Evolutionary conservation across 2,888 invertebrate genomes (phyloP).

Genomic region (Scelioninae gen. 1): DNA sequence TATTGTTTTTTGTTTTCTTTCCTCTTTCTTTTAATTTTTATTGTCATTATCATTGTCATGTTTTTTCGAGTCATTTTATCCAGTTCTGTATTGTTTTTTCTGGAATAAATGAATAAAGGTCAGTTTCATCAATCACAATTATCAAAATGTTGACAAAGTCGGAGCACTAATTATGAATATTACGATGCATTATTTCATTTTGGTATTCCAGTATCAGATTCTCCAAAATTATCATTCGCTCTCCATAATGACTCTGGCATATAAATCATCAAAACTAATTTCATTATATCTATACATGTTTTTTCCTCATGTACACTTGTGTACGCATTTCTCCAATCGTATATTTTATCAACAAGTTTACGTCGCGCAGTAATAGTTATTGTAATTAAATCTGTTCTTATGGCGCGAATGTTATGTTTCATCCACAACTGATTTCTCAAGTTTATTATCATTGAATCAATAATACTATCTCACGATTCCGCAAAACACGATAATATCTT

Average conservation of each 20-base stretch:
- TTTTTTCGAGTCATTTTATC: too few relatives aligned
- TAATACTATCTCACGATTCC: constrained; percentile 33
- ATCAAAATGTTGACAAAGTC: constrained; percentile 11
- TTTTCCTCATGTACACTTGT: not conserved
- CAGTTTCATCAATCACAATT: constrained; percentile 21
- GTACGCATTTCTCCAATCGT: not conserved
- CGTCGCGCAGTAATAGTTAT: constrained; percentile 15
- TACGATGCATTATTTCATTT: too few relatives aligned
- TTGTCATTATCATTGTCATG: too few relatives aligned
- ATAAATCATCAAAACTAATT: too few relatives aligned
- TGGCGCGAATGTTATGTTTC: constrained; percentile 15
- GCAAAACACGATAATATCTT: constrained; percentile 46
- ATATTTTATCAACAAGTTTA: constrained; percentile 28
- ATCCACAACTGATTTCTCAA: constrained; percentile 35
- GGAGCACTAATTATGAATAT: not conserved
- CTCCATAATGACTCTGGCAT: too few relatives aligned
- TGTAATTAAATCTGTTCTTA: constrained; percentile 34
- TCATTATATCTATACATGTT: not conserved
- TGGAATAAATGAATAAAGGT: too few relatives aligned
- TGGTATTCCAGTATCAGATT: too few relatives aligned
- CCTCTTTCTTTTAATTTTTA: too few relatives aligned
- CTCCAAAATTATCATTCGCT: too few relatives aligned
- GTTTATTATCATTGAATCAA: constrained; percentile 50
- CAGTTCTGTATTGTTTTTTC: too few relatives aligned
- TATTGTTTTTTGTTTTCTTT: too few relatives aligned